Evolutionary conservation across 2,113 vertebrate species (phyloP).

Genomic region (Ctenomys sociabilis): DNA sequence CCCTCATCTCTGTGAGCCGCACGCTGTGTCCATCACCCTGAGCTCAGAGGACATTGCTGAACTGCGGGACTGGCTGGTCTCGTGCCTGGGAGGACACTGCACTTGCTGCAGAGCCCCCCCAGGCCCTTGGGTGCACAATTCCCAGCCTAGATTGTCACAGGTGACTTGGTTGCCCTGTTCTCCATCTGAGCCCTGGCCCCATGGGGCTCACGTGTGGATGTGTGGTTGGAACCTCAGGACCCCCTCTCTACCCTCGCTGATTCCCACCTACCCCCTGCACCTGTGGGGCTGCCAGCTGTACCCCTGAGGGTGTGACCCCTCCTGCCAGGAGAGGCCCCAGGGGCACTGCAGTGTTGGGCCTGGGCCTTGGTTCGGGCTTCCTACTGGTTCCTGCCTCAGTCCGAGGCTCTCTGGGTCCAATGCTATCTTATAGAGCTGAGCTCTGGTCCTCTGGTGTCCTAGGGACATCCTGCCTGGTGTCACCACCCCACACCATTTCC

Average conservation of each 20-base stretch:
- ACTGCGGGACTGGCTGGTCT: background rate
- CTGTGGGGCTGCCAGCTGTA: background rate
- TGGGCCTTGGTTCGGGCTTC: no score
- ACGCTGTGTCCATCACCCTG: background rate
- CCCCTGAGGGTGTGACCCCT: background rate
- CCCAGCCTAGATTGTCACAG: no score
- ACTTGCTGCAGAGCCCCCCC: background rate
- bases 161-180: background rate
- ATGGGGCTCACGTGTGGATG: rapidly evolving
- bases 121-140: background rate
- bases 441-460: background rate
- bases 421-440: rapidly evolving
- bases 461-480: background rate
- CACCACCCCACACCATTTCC: background rate
- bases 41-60: background rate
- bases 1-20: background rate
- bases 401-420: background rate
- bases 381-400: rapidly evolving
- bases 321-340: background rate
- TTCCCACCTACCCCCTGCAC: background rate
- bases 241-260: background rate
- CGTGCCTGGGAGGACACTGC: background rate
- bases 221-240: background rate
- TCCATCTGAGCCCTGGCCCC: background rate
- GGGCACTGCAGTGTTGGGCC: background rate